phyloP scores from a whole-genome alignment of 2,113 vertebrate species.

The Eptesicus fuscus region DNA sequence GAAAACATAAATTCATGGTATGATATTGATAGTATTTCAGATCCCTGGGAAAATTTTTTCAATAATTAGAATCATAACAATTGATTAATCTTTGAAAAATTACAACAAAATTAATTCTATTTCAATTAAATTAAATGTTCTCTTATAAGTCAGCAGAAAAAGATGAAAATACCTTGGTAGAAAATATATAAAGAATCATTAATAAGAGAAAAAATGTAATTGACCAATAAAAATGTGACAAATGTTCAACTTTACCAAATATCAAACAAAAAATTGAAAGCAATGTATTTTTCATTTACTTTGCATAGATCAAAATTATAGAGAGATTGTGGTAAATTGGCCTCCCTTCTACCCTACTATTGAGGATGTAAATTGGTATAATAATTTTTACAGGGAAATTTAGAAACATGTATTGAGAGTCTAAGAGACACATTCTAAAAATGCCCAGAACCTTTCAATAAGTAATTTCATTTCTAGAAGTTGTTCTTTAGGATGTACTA shows the following conservation, averaged over 20 bases:
- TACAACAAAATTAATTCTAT: conserved; percentile 3
- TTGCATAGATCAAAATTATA: background rate
- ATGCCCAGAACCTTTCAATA: conserved; percentile 4
- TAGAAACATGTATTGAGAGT: background rate
- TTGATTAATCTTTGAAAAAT: background rate
- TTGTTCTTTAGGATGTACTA: background rate
- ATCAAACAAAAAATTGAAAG: background rate
- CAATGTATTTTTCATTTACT: background rate
- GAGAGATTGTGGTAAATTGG: background rate
- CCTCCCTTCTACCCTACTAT: background rate
- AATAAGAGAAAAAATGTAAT: conserved; percentile 1
- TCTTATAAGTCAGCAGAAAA: background rate
- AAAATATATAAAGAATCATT: background rate
- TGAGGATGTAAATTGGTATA: background rate
- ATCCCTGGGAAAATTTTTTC: conserved; percentile 7
- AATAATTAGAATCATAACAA: conserved; percentile 4
- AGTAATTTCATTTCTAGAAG: background rate
- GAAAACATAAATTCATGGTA: background rate
- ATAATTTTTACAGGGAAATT: background rate
- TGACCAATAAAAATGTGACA: conserved; percentile 5
- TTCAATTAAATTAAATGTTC: background rate
- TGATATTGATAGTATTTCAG: background rate
- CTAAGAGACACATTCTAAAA: background rate
- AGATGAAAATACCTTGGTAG: background rate
- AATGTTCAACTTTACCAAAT: background rate